A percentile compares a stretch with the other conserved stretches of the same genome.
These are phyloP conservation scores for Dryomyza anilis DNA, from an alignment of 2,888 invertebrate species.

Conservation along the genomic window DNA sequence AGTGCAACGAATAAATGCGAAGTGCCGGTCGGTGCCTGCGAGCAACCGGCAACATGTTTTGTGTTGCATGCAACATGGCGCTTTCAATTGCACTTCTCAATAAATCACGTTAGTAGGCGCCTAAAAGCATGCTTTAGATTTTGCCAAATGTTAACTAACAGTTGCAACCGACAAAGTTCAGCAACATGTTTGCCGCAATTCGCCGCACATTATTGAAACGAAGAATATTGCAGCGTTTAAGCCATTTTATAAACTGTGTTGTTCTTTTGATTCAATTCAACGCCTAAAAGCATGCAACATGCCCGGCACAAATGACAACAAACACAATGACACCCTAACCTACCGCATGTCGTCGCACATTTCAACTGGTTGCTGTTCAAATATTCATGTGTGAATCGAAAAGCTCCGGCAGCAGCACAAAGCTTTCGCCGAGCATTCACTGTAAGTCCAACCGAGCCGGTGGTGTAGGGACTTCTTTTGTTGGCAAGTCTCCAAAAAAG, in stretches of 20 bases:
- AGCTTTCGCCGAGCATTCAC: constrained; percentile 26
- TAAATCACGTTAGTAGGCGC: not conserved
- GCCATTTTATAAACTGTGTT: too few species aligned
- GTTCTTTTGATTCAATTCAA: too few species aligned
- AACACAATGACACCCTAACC: constrained; percentile 6
- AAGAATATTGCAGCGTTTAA: too few species aligned
- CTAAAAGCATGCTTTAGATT: constrained; percentile 8
- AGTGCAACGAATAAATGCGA: not conserved
- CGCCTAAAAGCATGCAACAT: constrained; percentile 12
- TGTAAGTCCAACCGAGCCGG: not conserved
- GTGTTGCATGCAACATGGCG: not conserved
- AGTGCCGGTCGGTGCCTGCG: not conserved
- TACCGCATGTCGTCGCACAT: constrained; percentile 8
- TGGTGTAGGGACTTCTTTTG: not conserved
- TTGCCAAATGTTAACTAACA: too few species aligned
- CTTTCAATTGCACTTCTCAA: not conserved
- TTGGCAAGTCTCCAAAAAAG: constrained; percentile 22
- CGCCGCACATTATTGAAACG: constrained; percentile 25
- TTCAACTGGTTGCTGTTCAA: not conserved
- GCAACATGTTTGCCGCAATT: constrained; percentile 20
- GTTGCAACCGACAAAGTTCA: not conserved
- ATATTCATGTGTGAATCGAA: too few species aligned
- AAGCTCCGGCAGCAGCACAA: not conserved
- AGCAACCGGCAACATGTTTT: not conserved
- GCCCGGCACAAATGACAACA: not conserved